These are phyloP conservation scores for Oxyruncus cristatus DNA, from an alignment of 2,113 vertebrate species.

Conservation along the genomic window DNA sequence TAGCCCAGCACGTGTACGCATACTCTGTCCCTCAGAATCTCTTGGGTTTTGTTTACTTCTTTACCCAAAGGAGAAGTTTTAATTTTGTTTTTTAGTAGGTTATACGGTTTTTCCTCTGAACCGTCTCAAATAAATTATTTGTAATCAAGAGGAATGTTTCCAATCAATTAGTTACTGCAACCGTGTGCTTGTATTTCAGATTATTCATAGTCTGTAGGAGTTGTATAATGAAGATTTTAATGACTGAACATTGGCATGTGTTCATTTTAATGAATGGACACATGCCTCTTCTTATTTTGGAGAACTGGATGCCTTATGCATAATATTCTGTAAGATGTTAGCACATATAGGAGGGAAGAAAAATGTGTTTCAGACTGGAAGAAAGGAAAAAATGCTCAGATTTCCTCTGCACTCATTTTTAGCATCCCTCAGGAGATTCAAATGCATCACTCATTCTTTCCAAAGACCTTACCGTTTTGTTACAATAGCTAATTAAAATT, in stretches of 20 bases:
- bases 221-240: conserved; percentile 59
- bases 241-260: conserved; percentile 33
- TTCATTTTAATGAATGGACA: conserved; percentile 45
- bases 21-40: not conserved
- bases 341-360: conserved; percentile 43
- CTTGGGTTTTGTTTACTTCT: conserved; percentile 25
- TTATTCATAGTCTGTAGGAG: conserved; percentile 62
- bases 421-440: conserved; percentile 10
- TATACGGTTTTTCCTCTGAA: conserved; percentile 12
- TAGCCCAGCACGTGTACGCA: not conserved
- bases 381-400: conserved; percentile 16
- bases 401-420: conserved; percentile 54
- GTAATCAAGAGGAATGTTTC: conserved; percentile 58
- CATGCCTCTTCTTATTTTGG: conserved; percentile 40
- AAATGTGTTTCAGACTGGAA: conserved; percentile 11
- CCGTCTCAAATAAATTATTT: conserved; percentile 27
- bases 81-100: not conserved
- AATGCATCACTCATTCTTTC: not conserved
- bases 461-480: conserved; percentile 26
- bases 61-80: not conserved
- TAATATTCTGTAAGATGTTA: conserved; percentile 60
- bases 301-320: not conserved
- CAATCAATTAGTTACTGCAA: conserved; percentile 50
- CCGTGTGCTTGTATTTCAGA: conserved; percentile 48
- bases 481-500: conserved; percentile 31